phyloP scores from a whole-genome alignment of 1,140 invertebrate genomes.

The Tetramorium parvispinum region DNA sequence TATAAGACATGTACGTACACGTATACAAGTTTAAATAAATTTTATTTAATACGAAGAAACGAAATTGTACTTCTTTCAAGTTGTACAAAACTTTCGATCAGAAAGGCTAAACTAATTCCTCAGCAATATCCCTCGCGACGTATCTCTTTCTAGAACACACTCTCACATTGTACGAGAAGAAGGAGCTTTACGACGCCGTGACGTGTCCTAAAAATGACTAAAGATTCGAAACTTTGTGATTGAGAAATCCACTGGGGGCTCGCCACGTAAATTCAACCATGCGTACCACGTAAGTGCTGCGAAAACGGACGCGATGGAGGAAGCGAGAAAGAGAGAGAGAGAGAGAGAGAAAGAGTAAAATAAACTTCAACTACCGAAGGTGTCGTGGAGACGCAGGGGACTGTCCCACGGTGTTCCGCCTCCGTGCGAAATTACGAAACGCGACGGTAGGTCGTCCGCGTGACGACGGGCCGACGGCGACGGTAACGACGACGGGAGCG shows the following conservation, averaged over 20 bases:
- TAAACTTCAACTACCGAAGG: constrained; percentile 40
- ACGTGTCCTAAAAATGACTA: not conserved
- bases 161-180: not conserved
- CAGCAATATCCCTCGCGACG: not conserved
- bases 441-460: constrained; percentile 19
- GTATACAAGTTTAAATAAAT: not conserved
- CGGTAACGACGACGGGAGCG: constrained; percentile 1
- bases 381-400: constrained; percentile 20
- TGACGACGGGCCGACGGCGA: not conserved
- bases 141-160: constrained; percentile 5
- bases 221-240: not conserved
- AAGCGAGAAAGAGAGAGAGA: not conserved
- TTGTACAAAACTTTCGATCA: not conserved
- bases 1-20: not conserved
- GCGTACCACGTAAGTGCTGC: not conserved
- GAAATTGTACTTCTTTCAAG: not conserved
- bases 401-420: constrained; percentile 45
- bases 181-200: not conserved
- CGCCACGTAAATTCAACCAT: not conserved
- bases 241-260: not conserved
- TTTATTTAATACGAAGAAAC: not conserved
- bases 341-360: not conserved
- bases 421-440: constrained; percentile 22
- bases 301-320: not conserved
- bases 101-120: not conserved